Conservation (phyloP, 2,888 invertebrate genomes). For the Euplagia quadripunctaria region DNA sequence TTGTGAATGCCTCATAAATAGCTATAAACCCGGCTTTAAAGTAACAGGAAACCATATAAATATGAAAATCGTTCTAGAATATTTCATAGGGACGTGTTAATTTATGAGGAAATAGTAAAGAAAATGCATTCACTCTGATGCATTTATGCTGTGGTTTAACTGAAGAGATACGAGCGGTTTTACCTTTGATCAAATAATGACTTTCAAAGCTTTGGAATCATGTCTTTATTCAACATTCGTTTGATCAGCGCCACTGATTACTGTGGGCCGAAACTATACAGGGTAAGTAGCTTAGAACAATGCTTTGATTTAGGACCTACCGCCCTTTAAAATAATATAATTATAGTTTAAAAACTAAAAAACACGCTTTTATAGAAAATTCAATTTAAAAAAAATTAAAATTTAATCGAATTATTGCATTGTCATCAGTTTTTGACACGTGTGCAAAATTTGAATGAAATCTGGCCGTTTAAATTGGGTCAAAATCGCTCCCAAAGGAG, state of each 20-base stretch:
- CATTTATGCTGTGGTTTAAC: slow-evolving; percentile 44
- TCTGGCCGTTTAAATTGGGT: too few relatives aligned
- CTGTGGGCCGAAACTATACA: not conserved
- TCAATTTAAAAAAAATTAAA: too few relatives aligned
- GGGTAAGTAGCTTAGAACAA: too few relatives aligned
- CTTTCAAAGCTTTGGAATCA: not conserved
- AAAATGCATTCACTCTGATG: slow-evolving; percentile 68
- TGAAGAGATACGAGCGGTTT: slow-evolving; percentile 16
- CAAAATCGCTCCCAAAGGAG: too few relatives aligned
- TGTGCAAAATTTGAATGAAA: too few relatives aligned
- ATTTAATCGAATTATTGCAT: too few relatives aligned
- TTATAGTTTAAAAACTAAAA: too few relatives aligned
- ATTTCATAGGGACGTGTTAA: slow-evolving; percentile 40
- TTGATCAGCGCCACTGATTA: too few relatives aligned
- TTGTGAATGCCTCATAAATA: too few relatives aligned
- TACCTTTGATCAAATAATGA: not conserved
- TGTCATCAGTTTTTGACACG: too few relatives aligned
- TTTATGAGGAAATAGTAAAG: slow-evolving; percentile 63
- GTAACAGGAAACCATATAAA: slow-evolving; percentile 5
- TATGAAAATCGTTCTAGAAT: slow-evolving; percentile 19
- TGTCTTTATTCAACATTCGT: not conserved
- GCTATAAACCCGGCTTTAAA: not conserved
- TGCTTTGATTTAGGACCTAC: not conserved
- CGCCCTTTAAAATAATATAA: too few relatives aligned
- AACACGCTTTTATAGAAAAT: too few relatives aligned